phyloP scores from a whole-genome alignment of 2,113 vertebrate species.

The Chaenogobius annularis region DNA sequence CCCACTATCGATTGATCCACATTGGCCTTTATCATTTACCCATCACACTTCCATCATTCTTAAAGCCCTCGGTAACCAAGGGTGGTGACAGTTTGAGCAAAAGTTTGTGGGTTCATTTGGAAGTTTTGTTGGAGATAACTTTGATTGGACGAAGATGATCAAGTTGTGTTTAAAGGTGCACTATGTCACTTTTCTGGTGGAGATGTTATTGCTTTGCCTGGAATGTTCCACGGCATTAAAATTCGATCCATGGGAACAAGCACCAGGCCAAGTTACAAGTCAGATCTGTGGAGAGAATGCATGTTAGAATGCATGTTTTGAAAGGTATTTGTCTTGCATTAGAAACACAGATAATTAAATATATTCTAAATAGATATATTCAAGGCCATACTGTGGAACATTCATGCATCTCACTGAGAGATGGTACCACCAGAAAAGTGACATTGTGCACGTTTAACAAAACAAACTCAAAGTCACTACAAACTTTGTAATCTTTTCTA shows the following conservation, averaged over 20 bases:
- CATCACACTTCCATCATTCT: slow-evolving; percentile 35
- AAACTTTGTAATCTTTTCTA: neutral
- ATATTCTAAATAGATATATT: neutral
- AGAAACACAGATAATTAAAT: too few species aligned
- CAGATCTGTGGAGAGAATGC: neutral
- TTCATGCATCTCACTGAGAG: neutral
- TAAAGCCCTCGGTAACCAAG: slow-evolving; percentile 10
- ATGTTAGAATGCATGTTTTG: neutral
- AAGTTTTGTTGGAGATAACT: neutral
- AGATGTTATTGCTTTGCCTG: neutral
- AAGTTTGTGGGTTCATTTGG: neutral
- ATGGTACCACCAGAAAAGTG: too few species aligned
- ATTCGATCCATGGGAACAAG: neutral
- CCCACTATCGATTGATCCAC: slow-evolving; percentile 40
- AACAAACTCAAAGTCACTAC: neutral
- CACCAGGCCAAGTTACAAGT: neutral
- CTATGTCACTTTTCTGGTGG: too few species aligned
- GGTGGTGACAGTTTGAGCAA: neutral
- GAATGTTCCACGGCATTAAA: neutral
- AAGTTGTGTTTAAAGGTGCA: too few species aligned
- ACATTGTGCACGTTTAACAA: neutral
- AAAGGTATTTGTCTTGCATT: too few species aligned
- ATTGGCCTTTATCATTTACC: slow-evolving; percentile 41
- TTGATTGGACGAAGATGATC: neutral
- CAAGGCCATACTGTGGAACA: too few species aligned